phyloP scores from a whole-genome alignment of 2,113 vertebrate genomes.

The Leucosticte australis region DNA sequence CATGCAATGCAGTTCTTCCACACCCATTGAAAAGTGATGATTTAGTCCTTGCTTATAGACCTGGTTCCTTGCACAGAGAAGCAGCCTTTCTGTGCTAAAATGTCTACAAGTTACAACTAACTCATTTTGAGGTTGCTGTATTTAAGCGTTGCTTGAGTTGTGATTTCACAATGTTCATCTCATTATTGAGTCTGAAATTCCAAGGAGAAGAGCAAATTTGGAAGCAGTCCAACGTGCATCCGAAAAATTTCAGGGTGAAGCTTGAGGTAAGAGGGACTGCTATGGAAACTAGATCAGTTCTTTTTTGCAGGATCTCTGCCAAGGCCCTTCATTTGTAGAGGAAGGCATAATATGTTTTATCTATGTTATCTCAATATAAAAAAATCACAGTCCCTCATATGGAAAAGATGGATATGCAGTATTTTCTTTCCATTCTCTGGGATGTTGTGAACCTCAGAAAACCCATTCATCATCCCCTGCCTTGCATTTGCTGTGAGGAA shows the following conservation, averaged over 20 bases:
- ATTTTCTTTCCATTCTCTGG: neutral
- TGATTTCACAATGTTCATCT: neutral
- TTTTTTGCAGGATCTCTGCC: neutral
- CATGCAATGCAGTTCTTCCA: neutral
- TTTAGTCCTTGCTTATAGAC: neutral
- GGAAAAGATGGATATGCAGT: neutral
- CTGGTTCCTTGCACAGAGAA: neutral
- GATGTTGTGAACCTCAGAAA: neutral
- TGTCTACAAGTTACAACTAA: neutral
- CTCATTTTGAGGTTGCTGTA: neutral
- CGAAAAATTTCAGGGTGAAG: neutral
- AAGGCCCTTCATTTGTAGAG: neutral
- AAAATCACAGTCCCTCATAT: neutral
- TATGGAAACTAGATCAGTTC: neutral
- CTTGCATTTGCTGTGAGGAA: neutral
- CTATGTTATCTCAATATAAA: neutral
- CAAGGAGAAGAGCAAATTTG: neutral
- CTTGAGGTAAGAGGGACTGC: neutral
- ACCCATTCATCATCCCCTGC: neutral
- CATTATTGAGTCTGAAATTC: neutral
- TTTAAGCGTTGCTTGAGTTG: neutral
- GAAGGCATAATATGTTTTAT: neutral
- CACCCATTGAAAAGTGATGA: neutral
- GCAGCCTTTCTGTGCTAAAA: neutral
- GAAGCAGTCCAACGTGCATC: fast-evolving